Evolutionary conservation across 2,113 vertebrate genomes (phyloP), one percentile per base, ranked within the genome.

Genomic region (Urocolius indicus): DNA sequence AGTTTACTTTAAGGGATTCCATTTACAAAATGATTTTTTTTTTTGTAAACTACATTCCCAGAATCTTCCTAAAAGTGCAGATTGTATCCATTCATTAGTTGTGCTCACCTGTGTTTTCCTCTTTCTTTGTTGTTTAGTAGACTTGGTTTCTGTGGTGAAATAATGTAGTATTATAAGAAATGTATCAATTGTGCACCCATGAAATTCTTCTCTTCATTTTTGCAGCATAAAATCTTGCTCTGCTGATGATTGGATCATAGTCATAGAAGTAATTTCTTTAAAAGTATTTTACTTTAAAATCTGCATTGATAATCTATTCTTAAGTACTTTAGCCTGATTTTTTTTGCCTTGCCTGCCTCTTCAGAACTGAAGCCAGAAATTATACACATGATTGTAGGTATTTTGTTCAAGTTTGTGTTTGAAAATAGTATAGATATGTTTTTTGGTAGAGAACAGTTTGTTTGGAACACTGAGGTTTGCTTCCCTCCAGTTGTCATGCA

Each of bases 371-470:
- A 82, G 38, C 20, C 29, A 68, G 48, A 71, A 46, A 16, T 71
- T n/a, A 43, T 9, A 32, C 29, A 29, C 1, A 0, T 24, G 12
- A 1, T 5, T 58, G 24, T 14, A 17, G 15, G 22, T 38, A 21
- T 69, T 76, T 73, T 73, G 23, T 49, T 86, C 52, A 51, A 61
- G 49, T 41, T 48, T 41, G 6, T 43, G 11, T 92, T 57, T 93
- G n/a, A 29, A 62, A 75, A 73, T 62, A 36, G 5, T 63, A 26
- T 48, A 62, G 32, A 12, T 67, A 26, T 0, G 3, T 66, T 11
- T 46, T 69, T 55, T 68, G 32, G 8, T 67, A 43, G 46, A 58
- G 8, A 32, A 10, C 29, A 49, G 16, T 41, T 86, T 16, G n/a
- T 54, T 46, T 19, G 49, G 49, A 14, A 67, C 43, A n/a, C 18